Base-by-base conservation (phyloP, 2,888 invertebrate genomes). In the Endotricha flammealis region DNA sequence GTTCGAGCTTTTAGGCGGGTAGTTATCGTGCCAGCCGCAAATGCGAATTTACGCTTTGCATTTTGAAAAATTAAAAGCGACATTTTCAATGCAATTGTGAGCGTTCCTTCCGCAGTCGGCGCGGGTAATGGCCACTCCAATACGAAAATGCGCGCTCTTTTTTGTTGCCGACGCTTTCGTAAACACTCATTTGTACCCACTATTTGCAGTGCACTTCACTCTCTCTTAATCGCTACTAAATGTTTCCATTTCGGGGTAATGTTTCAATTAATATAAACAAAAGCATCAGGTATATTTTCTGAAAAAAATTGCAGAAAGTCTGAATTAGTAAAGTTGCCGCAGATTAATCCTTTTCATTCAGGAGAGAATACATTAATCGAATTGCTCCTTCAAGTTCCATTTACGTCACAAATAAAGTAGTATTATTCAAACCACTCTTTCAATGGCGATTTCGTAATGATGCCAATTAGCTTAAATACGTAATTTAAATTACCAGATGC, bases 11-110 rank as follows among this genome's bases (percentile, higher is more conserved):
- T 83, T 81, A 81, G 80, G 75, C 75, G 64, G 64, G 73, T 68
- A 73, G 77, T 74, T 78, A 73, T 74, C 71, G 69, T 74, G 59
- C 70, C 70, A 62, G 51, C 71, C 71, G 59, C 81, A 80, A 79
- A 81, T 71, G 72, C 64, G 67, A 80, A 81, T 78, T 80, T 79
- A 74, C 72, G 72, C 77, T 83, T 79, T 78, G 77, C 73, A 76
- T 79, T 82, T 78, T 65, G 75, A 78, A 79, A 82, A 82, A 81
- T 80, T 80, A 80, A 82, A 83, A 81, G 77, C 78, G 71, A 76
- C 81, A 72, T 77, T 83, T 77, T 73, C 69, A 77, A 80, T 80
- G 81, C 75, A 73, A 80, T 81, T 76, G 71, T 71, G 61, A 78
- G 59, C 71, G 72, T 72, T 78, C 74, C 76, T 75, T 74, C 64